Evolutionary conservation across 2,888 invertebrate genomes (phyloP), one percentile per base, ranked within the genome.

Genomic region (Sycophila texana): DNA sequence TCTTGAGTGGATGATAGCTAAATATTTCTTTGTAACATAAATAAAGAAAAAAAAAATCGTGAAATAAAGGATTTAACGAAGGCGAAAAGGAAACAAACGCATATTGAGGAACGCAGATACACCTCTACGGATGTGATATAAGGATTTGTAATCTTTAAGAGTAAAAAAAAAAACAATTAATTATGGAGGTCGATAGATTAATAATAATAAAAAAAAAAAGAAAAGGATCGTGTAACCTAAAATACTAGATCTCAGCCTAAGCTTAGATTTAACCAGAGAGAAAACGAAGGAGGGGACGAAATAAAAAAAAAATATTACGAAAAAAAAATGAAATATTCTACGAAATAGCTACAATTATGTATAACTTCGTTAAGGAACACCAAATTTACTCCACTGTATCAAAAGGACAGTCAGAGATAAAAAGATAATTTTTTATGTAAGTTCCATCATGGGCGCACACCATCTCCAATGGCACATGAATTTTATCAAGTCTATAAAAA

Each of bases 391-490:
- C 86, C 84, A 84, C 85, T 87, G 87, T 89, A 87, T 87, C 84
- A 87, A 89, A 86, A 14, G 20, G 47, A n/a, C 63, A 26, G 65
- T n/a, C 22, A 58, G 18, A 22, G 65, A 74, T 58, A 58, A 66
- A 1, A 57, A 87, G 86, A 81, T 87, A 87, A 89, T 89, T 90
- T 89, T 90, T 88, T 89, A 87, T 89, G 88, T 89, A 86, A 89
- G 88, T 89, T 88, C 53, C 47, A 74, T 85, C 86, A 88, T 85
- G 85, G 85, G 86, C 89, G 88, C 89, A 89, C 90, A 89, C 87
- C 87, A 87, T 88, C 86, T 89, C 85, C 87, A 88, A 88, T 86
- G 86, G 88, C 89, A 89, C 87, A 66, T 74, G 68, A 80, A 58
- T 74, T 74, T 70, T 77, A 66, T 65, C 76, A 79, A 58, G 81